Base-by-base conservation (phyloP, 2,888 invertebrate species). In the Neuroscelio doddi region DNA sequence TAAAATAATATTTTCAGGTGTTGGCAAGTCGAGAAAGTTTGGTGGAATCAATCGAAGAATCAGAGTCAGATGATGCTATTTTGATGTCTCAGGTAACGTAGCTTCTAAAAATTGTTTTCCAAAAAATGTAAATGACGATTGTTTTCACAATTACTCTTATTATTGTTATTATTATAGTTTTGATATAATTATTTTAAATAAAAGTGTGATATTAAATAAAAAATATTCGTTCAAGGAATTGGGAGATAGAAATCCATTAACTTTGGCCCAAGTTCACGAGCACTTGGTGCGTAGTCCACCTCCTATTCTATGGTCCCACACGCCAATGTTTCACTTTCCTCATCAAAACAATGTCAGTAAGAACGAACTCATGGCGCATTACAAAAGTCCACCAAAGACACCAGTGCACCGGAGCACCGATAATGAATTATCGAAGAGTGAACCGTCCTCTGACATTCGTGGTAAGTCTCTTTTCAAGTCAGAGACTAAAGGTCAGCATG, bases 251-350 rank as follows among this genome's bases (percentile, higher is more conserved):
- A 92, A 93, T 80, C 92, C 92, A 0, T 80, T 92, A 68, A 90
- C 91, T 16, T 84, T 93, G 62, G 92, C 92, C 66, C 93, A 93
- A 83, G 91, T 93, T 53, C 93, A 93, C 76, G 92, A 93, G 78
- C 93, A 93, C 80, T 90, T 93, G 88, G 93, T 93, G 46, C 87
- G 93, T 62, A 93, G 92, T 69, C 93, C 93, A 21, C 93, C 93
- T 1, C 93, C 93, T 0, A 92, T 90, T 14, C 90, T 89, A 67
- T 92, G 93, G 92, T 91, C 92, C 21, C 86, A 87, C 71, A 87
- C 88, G 32, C 88, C 89, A n/a, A 83, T 87, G 52, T 89, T 89
- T 76, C 86, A 87, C 68, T 89, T 89, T 76, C 87, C 89, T 1
- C 85, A 85, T 72, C 85, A 82, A 36, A 85, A 85, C 61, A 85